Base-by-base conservation (phyloP, 1,140 invertebrate genomes). In the Diuraphis noxia region DNA sequence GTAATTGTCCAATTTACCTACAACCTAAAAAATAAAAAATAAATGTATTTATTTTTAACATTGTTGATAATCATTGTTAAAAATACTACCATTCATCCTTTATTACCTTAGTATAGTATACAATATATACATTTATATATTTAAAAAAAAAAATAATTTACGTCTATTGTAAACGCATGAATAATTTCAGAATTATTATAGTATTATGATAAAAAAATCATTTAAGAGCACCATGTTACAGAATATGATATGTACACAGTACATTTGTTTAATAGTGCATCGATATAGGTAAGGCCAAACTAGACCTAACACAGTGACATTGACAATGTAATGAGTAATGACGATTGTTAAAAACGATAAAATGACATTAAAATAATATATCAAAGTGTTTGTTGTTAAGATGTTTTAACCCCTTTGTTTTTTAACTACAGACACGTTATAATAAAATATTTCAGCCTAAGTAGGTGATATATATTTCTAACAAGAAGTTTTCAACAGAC, bases 401-500 rank as follows among this genome's bases (percentile, higher is more conserved):
- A 84, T 84, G 56, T 72, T 72, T 19, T 43, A 19, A 30, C 19
- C 82, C n/a, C n/a, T 85, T 43, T 43, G 41, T 85, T 43, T 85
- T n/a, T 34, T 85, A n/a, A 7, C n/a, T 41, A 23, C 82, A n/a
- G 46, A 85, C 82, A 8, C 41, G 41, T 82, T 82, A 38, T 81
- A 72, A 85, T 85, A 43, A 85, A 43, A 85, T 46, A 85, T 85
- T 19, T 43, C 30, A n/a, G n/a, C 19, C 30, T 85, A 85, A 85
- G 82, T 85, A 85, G 82, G 82, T 85, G 46, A 85, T 85, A 46
- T 85, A 85, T n/a, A n/a, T n/a, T 85, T 85, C 46, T 43, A 46
- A 85, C 82, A 85, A 85, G 82, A 85, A 85, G 82, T 85, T 85
- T 85, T 43, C 82, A 85, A 85, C 82, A 85, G 82, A 46, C 41